These are phyloP conservation scores for Pseudochirops corinnae DNA, from an alignment of 2,797 vertebrate genomes.

Conservation along the genomic window DNA sequence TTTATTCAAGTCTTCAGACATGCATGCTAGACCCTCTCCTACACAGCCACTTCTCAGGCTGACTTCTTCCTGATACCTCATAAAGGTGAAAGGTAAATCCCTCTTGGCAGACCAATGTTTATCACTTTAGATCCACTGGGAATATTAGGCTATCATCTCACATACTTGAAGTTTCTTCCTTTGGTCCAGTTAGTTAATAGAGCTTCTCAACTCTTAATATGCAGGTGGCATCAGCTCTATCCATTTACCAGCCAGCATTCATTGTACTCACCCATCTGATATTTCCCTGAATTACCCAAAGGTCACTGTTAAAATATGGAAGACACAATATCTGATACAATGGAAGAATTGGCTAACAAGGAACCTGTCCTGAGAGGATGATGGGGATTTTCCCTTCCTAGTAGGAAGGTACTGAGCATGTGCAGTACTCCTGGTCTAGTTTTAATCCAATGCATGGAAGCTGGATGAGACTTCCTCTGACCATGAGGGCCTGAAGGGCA, in stretches of 20 bases:
- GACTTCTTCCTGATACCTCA: not conserved
- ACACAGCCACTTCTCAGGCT: not conserved
- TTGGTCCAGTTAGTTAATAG: not conserved
- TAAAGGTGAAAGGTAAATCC: not conserved
- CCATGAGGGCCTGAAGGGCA: not conserved
- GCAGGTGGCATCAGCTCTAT: not conserved
- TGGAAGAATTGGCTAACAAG: not conserved
- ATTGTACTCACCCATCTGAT: not conserved
- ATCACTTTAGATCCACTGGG: not conserved
- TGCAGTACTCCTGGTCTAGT: not conserved
- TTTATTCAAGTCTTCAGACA: not conserved
- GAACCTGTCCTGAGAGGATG: not conserved
- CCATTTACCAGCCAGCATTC: not conserved
- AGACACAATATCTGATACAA: not conserved
- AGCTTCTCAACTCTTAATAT: not conserved
- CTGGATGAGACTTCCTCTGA: not conserved
- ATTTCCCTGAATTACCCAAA: not conserved
- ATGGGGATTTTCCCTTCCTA: not conserved
- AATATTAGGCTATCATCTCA: not conserved
- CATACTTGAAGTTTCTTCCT: not conserved
- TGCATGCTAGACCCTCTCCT: not conserved
- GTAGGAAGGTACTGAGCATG: not conserved
- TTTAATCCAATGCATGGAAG: not conserved
- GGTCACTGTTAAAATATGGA: not conserved
- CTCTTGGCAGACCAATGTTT: not conserved